A percentile compares a stretch with the other conserved stretches of the same genome.
Evolutionary conservation across 2,888 invertebrate genomes (phyloP).

Genomic region (Agrypnus murinus): DNA sequence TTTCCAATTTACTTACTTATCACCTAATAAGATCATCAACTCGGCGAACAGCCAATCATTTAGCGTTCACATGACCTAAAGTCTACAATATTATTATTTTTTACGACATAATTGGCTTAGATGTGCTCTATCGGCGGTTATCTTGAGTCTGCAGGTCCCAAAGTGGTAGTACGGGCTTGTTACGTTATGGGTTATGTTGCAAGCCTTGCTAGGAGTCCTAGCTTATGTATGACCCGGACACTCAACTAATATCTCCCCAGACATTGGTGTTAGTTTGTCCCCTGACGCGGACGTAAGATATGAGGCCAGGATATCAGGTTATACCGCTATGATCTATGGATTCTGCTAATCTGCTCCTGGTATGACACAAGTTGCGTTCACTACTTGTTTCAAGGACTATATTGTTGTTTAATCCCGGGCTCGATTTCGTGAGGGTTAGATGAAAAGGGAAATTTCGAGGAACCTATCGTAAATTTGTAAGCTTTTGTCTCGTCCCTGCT

Average conservation of each 20-base stretch:
- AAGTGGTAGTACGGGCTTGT: conserved; percentile 59
- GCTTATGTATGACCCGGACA: conserved; percentile 61
- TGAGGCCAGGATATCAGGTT: conserved; percentile 42
- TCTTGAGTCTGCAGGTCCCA: conserved; percentile 59
- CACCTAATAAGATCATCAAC: conserved; percentile 31
- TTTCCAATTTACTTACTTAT: conserved; percentile 34
- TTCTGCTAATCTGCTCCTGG: conserved; percentile 21
- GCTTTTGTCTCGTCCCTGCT: no score
- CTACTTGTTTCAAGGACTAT: conserved; percentile 31
- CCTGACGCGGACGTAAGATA: conserved; percentile 50
- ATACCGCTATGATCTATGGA: conserved; percentile 41
- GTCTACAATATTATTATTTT: conserved; percentile 61
- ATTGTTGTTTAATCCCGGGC: conserved; percentile 22
- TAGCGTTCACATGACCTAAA: conserved; percentile 36
- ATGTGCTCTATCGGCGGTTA: conserved; percentile 59
- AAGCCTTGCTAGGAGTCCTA: conserved; percentile 57
- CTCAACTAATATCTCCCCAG: conserved; percentile 63
- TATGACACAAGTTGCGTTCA: conserved; percentile 32
- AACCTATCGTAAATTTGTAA: no score
- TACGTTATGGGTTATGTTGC: conserved; percentile 61
- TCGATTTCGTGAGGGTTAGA: conserved; percentile 10
- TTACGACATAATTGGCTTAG: conserved; percentile 65
- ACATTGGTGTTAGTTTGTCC: conserved; percentile 55
- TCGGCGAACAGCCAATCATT: conserved; percentile 33
- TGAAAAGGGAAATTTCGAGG: no score